Evolutionary conservation across 2,888 invertebrate species (phyloP), one percentile per base, ranked within the genome.

Genomic region (Microchrysa polita): DNA sequence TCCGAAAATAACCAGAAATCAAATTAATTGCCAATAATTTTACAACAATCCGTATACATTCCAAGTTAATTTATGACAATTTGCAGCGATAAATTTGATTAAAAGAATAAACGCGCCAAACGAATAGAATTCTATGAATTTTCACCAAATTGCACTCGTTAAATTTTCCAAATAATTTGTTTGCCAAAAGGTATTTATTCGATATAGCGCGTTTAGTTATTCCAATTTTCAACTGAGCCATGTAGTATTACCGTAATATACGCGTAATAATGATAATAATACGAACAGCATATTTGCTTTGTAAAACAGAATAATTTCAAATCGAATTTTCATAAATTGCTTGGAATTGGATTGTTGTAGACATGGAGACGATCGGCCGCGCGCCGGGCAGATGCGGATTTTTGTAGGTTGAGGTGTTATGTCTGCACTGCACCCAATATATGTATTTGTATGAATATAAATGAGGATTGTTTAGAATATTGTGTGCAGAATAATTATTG

Each of bases 301-400:
- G 48, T 48, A 48, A n/a, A 48, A 48, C 14, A n/a, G 48, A 12
- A 48, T n/a, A n/a, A n/a, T 48, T 48, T 12, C 48, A 48, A 48
- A 48, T 48, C 14, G 48, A n/a, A 48, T 12, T 48, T 48, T 48
- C 48, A n/a, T 34, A 48, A 48, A 48, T 48, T 48, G 48, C 48
- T 9, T 9, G 7, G 7, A 12, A n/a, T n/a, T 5, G 48, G 48
- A 48, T 48, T 48, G 48, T 12, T 48, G 48, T 34, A 34, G 27
- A 34, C 7, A 7, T 34, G 27, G 27, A n/a, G n/a, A n/a, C n/a
- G n/a, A n/a, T n/a, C n/a, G n/a, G n/a, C n/a, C n/a, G n/a, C n/a
- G n/a, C n/a, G n/a, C n/a, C n/a, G n/a, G n/a, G n/a, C n/a, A n/a
- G n/a, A n/a, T n/a, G n/a, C n/a, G n/a, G n/a, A n/a, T n/a, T n/a